Percentiles rank a stretch among this genome's conserved stretches.
phyloP scores from a whole-genome alignment of 2,113 vertebrate species.

The Martes martes region DNA sequence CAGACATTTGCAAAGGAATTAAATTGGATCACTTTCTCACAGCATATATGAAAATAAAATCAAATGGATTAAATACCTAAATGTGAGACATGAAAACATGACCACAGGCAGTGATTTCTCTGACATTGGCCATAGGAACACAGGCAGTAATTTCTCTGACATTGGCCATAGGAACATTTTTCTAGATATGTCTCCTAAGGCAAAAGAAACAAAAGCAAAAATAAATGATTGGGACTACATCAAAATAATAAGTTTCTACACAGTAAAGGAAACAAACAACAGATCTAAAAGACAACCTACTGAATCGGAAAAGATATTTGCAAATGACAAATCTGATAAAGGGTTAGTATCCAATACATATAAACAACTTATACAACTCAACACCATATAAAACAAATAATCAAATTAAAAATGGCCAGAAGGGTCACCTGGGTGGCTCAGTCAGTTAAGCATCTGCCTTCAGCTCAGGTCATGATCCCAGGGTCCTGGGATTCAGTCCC shows the following conservation, averaged over 20 bases:
- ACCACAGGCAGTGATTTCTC: background rate
- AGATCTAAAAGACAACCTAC: background rate
- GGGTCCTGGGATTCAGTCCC: no score
- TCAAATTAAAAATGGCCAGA: no score
- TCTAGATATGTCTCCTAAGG: background rate
- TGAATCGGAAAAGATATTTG: background rate
- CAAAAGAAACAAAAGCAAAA: background rate
- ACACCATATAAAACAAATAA: no score
- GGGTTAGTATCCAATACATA: no score
- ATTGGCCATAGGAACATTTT: background rate
- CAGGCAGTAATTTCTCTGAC: background rate
- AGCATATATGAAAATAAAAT: background rate
- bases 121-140: background rate
- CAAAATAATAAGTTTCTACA: background rate
- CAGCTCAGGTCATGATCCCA: no score
- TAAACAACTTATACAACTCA: no score
- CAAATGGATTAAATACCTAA: background rate
- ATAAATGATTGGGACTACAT: background rate
- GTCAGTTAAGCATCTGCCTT: no score
- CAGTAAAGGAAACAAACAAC: background rate
- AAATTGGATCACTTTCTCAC: background rate
- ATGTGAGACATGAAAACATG: background rate
- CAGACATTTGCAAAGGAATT: background rate
- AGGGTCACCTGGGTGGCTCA: no score
- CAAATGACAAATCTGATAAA: background rate